These are phyloP conservation scores for Chiloscyllium plagiosum DNA, from an alignment of 2,113 vertebrate genomes.

Conservation along the genomic window DNA sequence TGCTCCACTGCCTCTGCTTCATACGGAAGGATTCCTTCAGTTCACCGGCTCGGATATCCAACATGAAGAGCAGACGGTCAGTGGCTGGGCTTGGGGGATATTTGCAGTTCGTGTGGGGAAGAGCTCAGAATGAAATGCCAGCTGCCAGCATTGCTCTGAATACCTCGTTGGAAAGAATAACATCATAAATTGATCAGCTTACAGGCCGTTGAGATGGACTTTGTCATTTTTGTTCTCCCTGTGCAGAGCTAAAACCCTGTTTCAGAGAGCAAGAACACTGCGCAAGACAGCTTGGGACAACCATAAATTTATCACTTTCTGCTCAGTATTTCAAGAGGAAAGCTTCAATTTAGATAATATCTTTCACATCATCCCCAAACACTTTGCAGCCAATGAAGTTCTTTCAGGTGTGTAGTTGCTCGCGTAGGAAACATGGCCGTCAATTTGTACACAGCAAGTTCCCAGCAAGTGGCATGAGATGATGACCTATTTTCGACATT, in stretches of 20 bases:
- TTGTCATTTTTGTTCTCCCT: background rate
- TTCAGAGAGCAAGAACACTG: background rate
- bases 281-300: background rate
- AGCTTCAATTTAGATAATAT: background rate
- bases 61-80: background rate
- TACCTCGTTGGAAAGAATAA: background rate
- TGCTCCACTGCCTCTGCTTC: background rate
- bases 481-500: background rate
- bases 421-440: background rate
- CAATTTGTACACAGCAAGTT: background rate
- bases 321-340: background rate
- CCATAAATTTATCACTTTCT: background rate
- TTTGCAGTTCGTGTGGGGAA: background rate
- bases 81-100: background rate
- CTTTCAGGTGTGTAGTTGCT: background rate
- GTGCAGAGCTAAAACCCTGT: background rate
- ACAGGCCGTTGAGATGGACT: background rate
- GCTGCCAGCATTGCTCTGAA: background rate
- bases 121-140: background rate
- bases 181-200: background rate
- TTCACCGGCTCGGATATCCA: background rate
- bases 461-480: background rate
- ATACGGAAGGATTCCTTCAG: background rate
- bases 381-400: background rate
- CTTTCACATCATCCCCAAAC: background rate